Evolutionary conservation across 2,888 invertebrate species (phyloP).

Genomic region (Apotomis capreana): DNA sequence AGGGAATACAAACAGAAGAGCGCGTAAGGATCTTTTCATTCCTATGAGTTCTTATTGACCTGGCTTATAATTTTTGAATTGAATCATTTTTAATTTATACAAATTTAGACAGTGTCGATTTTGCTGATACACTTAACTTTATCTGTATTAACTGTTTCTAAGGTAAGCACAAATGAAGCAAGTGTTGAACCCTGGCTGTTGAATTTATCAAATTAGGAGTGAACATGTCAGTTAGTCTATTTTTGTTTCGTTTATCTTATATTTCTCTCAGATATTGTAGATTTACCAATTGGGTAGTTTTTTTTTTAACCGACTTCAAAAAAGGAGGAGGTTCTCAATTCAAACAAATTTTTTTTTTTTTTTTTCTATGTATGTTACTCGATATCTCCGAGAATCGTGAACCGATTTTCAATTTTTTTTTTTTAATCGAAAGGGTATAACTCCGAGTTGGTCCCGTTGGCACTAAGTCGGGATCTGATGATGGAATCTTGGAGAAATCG

Average conservation of each 20-base stretch:
- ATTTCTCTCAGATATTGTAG: background rate
- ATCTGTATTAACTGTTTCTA: background rate
- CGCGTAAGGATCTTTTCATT: conserved; percentile 83
- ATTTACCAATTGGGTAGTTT: too few species aligned
- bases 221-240: background rate
- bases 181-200: background rate
- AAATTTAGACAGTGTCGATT: too few species aligned
- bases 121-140: background rate
- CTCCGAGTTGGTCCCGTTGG: too few species aligned
- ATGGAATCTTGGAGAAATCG: too few species aligned
- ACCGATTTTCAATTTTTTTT: too few species aligned
- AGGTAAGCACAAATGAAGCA: background rate
- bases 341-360: too few species aligned
- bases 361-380: too few species aligned
- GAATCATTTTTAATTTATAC: background rate
- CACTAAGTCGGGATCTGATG: too few species aligned
- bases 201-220: background rate
- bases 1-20: conserved; percentile 94
- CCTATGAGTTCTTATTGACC: conserved; percentile 49
- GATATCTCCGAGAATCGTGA: too few species aligned
- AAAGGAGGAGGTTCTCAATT: too few species aligned
- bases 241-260: background rate
- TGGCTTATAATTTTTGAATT: conserved; percentile 35
- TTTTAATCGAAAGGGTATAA: too few species aligned
- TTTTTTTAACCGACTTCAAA: too few species aligned